Conservation (phyloP, 2,888 invertebrate genomes). For the Plebejus melissa region DNA sequence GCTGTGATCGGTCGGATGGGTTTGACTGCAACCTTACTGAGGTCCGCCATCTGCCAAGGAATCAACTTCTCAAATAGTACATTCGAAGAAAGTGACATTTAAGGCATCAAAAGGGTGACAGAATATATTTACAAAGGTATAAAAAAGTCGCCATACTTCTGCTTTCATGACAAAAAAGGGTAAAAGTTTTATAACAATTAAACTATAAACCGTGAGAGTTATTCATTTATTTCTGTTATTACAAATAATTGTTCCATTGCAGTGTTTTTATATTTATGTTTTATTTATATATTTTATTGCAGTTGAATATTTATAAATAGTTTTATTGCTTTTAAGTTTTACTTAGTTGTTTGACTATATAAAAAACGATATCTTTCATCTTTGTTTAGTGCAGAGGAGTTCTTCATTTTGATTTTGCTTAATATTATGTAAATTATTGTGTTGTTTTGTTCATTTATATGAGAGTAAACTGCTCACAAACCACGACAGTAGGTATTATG, state of each 20-base stretch:
- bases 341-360: neutral
- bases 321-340: neutral
- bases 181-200: slow-evolving; percentile 8
- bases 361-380: too few relatives aligned
- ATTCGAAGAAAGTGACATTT: neutral
- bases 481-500: too few relatives aligned
- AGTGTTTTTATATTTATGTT: neutral
- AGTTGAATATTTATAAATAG: neutral
- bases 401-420: too few relatives aligned
- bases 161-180: neutral
- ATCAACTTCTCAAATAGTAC: neutral
- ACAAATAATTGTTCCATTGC: too few relatives aligned
- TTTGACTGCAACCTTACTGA: too few relatives aligned
- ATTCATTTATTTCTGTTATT: too few relatives aligned
- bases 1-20: too few relatives aligned
- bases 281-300: slow-evolving; percentile 10
- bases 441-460: too few relatives aligned
- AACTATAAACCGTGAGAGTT: neutral
- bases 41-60: too few relatives aligned
- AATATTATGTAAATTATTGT: too few relatives aligned
- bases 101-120: neutral
- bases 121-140: neutral
- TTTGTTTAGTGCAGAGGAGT: too few relatives aligned
- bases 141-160: neutral
- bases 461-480: too few relatives aligned